These are phyloP conservation scores for Oncopeltus fasciatus DNA, from an alignment of 1,140 invertebrate genomes.

Conservation along the genomic window DNA sequence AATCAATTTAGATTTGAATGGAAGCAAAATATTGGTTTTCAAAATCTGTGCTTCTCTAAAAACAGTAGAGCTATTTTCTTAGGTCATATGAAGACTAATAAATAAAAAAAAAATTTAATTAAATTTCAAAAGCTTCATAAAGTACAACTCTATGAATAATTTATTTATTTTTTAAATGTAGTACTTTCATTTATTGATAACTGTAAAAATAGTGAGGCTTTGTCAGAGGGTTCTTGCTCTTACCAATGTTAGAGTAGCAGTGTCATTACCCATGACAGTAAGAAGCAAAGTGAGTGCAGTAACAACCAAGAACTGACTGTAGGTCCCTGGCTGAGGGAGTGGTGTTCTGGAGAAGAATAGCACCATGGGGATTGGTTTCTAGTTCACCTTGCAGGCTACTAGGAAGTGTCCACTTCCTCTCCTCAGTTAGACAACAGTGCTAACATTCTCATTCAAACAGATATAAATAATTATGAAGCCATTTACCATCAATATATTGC, in stretches of 20 bases:
- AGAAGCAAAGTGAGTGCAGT: background rate
- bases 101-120: too few species aligned
- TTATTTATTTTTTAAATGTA: too few species aligned
- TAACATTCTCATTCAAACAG: background rate
- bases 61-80: too few species aligned
- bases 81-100: too few species aligned
- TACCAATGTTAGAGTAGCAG: background rate
- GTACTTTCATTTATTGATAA: background rate
- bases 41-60: too few species aligned
- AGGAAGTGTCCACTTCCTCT: slow-evolving; percentile 1
- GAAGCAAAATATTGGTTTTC: too few species aligned
- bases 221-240: too few species aligned
- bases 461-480: background rate
- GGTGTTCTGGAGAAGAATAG: background rate
- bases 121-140: too few species aligned
- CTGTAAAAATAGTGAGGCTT: background rate
- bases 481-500: background rate
- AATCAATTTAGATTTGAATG: too few species aligned
- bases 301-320: background rate
- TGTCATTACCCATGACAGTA: background rate
- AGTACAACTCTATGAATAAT: too few species aligned
- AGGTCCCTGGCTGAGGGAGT: background rate
- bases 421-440: background rate
- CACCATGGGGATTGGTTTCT: slow-evolving; percentile 1
- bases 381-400: slow-evolving; percentile 1